A percentile compares a stretch with the other conserved stretches of the same genome.
Evolutionary conservation across 2,113 vertebrate genomes (phyloP).

Genomic region (Vireo altiloquus): DNA sequence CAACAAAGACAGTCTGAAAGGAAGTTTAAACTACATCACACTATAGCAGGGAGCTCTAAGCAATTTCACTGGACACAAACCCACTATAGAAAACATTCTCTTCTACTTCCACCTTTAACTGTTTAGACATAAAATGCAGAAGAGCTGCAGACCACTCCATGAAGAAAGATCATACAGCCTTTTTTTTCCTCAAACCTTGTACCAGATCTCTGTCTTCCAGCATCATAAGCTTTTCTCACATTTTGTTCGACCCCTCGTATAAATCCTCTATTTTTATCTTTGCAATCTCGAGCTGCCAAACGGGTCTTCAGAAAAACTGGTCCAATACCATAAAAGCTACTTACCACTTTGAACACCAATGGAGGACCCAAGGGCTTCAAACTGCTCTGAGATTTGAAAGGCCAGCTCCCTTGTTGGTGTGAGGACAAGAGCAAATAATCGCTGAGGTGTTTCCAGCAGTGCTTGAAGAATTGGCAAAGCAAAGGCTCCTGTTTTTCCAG

Average conservation of each 20-base stretch:
- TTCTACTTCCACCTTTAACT: neutral
- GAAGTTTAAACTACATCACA: neutral
- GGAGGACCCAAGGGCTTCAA: constrained; percentile 96
- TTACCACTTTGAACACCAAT: constrained; percentile 91
- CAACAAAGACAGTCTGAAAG: neutral
- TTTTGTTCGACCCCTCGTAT: neutral
- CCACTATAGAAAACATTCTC: neutral
- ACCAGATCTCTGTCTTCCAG: neutral
- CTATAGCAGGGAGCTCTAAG: neutral
- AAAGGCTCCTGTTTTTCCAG: constrained; percentile 95
- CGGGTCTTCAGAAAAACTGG: neutral
- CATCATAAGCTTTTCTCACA: neutral
- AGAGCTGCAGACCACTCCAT: neutral
- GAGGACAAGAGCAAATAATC: constrained; percentile 91
- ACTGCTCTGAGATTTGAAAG: constrained; percentile 97
- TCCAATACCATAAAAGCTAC: constrained; percentile 5
- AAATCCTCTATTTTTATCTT: neutral
- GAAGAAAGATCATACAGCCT: neutral
- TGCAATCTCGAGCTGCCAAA: neutral
- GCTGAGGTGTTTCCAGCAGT: constrained; percentile 84
- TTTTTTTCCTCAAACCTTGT: neutral
- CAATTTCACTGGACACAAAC: neutral
- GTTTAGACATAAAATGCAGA: neutral
- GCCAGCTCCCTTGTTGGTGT: constrained; percentile 95
- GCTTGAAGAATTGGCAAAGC: constrained; percentile 94